Percentiles rank a stretch among this genome's conserved stretches.
Conservation (phyloP, 1,140 invertebrate genomes). For the Papilio dardanus region DNA sequence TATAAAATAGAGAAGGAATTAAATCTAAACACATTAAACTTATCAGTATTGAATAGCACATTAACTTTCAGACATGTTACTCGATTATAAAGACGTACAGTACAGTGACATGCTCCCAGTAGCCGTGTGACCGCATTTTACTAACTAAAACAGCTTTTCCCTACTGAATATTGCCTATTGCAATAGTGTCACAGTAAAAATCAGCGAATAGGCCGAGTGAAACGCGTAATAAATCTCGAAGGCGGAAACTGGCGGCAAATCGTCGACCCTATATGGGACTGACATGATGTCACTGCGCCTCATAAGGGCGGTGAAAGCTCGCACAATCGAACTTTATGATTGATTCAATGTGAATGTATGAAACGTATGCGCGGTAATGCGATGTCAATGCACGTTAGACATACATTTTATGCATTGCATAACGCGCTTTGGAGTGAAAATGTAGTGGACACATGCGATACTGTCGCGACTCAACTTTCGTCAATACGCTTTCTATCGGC, state of each 20-base stretch:
- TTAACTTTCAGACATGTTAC: not conserved
- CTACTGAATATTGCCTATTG: conserved; percentile 31
- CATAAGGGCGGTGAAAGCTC: conserved; percentile 63
- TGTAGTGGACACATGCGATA: conserved; percentile 28
- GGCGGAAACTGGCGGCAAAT: conserved; percentile 49
- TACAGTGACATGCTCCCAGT: not conserved
- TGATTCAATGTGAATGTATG: conserved; percentile 57
- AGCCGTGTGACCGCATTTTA: conserved; percentile 10
- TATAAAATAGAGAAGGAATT: not conserved
- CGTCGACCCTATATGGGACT: conserved; percentile 59
- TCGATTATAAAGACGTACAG: not conserved
- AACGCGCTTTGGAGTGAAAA: not conserved
- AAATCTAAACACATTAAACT: not conserved
- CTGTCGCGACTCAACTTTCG: conserved; percentile 14
- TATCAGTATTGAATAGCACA: not conserved
- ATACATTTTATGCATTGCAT: conserved; percentile 33
- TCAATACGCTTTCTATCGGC: conserved; percentile 31
- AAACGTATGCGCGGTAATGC: conserved; percentile 27
- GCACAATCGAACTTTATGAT: conserved; percentile 63
- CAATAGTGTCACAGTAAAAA: conserved; percentile 28
- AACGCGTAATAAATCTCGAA: conserved; percentile 39
- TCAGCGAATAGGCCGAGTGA: conserved; percentile 35
- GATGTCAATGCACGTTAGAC: conserved; percentile 32
- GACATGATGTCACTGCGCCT: conserved; percentile 55
- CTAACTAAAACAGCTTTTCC: conserved; percentile 15